phyloP scores from a whole-genome alignment of 2,113 vertebrate genomes.

The Willisornis vidua region DNA sequence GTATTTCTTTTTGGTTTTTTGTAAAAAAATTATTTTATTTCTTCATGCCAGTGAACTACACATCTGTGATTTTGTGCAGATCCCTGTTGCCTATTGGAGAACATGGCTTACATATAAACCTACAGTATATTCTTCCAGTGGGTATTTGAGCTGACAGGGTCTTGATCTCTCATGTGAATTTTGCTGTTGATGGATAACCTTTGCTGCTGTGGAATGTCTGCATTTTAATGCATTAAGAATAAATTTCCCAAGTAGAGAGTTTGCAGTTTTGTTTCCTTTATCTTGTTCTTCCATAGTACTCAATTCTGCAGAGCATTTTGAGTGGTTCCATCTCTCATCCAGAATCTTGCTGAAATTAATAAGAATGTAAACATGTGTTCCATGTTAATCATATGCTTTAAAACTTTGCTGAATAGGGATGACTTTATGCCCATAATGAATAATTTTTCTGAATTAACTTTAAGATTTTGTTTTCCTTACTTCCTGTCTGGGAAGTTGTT shows the following conservation, averaged over 20 bases:
- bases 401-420: neutral
- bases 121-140: conserved; percentile 51
- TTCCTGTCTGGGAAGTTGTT: neutral
- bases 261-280: neutral
- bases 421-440: neutral
- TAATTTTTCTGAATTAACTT: neutral
- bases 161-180: conserved; percentile 54
- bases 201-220: conserved; percentile 46
- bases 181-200: conserved; percentile 73
- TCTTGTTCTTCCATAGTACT: neutral
- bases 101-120: conserved; percentile 54
- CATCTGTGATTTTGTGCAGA: neutral
- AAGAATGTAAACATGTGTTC: neutral
- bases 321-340: neutral
- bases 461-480: neutral
- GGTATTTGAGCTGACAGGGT: conserved; percentile 39
- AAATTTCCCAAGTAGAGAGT: neutral
- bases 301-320: neutral
- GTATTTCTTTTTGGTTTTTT: fast-evolving
- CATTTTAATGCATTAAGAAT: conserved; percentile 26
- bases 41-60: neutral
- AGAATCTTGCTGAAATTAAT: neutral
- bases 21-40: neutral
- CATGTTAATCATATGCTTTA: neutral
- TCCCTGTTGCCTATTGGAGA: conserved; percentile 33